phyloP scores from a whole-genome alignment of 1,140 invertebrate species.

The Magallana angulata region DNA sequence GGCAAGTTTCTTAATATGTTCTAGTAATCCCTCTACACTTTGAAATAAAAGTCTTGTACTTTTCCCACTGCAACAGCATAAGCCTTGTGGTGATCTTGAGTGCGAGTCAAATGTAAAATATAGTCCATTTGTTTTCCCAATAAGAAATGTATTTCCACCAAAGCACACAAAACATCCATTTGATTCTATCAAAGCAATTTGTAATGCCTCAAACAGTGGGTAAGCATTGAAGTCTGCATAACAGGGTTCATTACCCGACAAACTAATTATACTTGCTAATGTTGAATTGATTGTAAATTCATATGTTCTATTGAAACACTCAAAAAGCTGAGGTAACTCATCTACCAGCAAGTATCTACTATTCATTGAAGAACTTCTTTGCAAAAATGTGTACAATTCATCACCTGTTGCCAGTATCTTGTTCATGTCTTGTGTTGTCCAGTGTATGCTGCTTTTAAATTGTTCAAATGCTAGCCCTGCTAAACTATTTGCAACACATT shows the following conservation, averaged over 20 bases:
- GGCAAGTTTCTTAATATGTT: too few species aligned
- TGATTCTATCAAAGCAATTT: not conserved
- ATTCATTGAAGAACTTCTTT: not conserved
- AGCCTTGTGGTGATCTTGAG: too few species aligned
- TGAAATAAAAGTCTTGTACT: too few species aligned
- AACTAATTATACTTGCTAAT: too few species aligned
- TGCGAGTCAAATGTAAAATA: too few species aligned
- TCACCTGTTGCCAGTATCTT: slow-evolving; percentile 3
- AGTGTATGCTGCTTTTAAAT: not conserved
- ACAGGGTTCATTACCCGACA: not conserved
- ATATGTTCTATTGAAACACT: not conserved
- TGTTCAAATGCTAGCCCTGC: too few species aligned
- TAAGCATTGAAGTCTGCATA: slow-evolving; percentile 23
- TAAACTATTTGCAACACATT: too few species aligned
- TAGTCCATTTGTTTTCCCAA: too few species aligned
- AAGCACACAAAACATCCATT: not conserved
- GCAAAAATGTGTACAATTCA: slow-evolving; percentile 34
- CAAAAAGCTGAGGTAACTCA: not conserved
- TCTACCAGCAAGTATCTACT: not conserved
- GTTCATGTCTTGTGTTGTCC: slow-evolving; percentile 6
- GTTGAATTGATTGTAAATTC: not conserved
- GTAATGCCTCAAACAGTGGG: not conserved
- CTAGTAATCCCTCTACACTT: too few species aligned
- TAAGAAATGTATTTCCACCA: too few species aligned
- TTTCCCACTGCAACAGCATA: too few species aligned